Percentiles rank a stretch among this genome's conserved stretches.
Evolutionary conservation across 2,113 vertebrate genomes (phyloP).

Genomic region (Dasyprocta punctata): DNA sequence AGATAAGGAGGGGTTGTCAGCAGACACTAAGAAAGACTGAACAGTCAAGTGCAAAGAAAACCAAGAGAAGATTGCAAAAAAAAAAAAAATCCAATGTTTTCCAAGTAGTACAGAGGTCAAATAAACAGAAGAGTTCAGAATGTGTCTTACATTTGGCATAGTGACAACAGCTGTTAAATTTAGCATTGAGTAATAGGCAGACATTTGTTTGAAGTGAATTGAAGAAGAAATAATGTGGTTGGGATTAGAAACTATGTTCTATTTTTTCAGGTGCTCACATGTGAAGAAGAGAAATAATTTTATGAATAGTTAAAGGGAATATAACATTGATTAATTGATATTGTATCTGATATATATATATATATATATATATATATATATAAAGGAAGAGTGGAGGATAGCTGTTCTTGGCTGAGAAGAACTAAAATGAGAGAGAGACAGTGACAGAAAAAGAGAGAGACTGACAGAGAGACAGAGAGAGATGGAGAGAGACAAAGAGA

Average conservation of each 20-base stretch:
- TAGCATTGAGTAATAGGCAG: not conserved
- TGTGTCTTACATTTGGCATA: not conserved
- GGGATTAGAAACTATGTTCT: not conserved
- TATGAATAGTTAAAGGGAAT: not conserved
- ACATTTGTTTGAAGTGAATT: not conserved
- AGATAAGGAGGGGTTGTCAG: not conserved
- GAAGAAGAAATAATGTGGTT: not conserved
- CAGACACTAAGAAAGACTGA: not conserved
- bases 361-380: too few species aligned
- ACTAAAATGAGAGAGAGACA: not conserved
- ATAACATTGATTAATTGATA: not conserved
- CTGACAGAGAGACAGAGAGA: not conserved
- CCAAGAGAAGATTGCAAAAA: not conserved
- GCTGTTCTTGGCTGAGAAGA: not conserved
- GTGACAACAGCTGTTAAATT: not conserved
- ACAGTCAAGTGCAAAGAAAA: not conserved
- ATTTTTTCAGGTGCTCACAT: not conserved
- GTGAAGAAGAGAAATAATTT: not conserved
- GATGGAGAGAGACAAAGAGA: not conserved
- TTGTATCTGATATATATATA: not conserved
- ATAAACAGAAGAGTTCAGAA: not conserved
- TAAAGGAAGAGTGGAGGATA: not conserved
- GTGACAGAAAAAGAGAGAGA: not conserved
- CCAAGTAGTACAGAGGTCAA: not conserved
- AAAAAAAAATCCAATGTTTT: not conserved